Base-by-base conservation (phyloP, 2,797 vertebrate genomes). In the Vipera latastei region DNA sequence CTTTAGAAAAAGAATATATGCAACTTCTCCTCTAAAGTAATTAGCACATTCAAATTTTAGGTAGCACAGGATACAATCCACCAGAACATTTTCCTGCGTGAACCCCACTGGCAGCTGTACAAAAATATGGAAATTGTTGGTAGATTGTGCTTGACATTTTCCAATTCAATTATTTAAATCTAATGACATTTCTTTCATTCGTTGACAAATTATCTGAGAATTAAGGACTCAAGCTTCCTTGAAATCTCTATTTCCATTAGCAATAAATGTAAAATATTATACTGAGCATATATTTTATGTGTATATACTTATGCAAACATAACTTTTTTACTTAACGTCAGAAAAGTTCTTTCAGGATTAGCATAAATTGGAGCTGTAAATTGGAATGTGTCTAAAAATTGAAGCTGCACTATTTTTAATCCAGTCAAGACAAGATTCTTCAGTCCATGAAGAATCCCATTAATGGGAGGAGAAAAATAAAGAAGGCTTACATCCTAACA, bases 361-460 rank as follows among this genome's bases (percentile, higher is more conserved):
- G 93, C 96, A 97, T 97, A 97, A 96, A 97, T 97, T 97, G 96
- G 96, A 96, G 96, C 97, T 97, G 96, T 96, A 97, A 97, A 96
- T 93, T 93, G 94, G 95, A 95, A 95, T 95, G 96, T 95, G 95
- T 95, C 96, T 97, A 97, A 97, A 97, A 96, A 73, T 96, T 96
- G 97, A 96, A 95, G 89, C 95, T 95, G 93, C 87, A 95, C 96
- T 97, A 97, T 97, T 97, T 97, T 96, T 96, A 83, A 94, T 96
- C 94, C 90, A 92, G 48, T 93, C 95, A 97, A 97, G 97, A 94
- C 97, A 94, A 89, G 96, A 95, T 96, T 96, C 18, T 94, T 88
- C 93, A 94, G 91, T 94, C 88, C 93, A 95, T 96, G 51, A 95
- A 96, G 38, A 95, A 95, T 94, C 93, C 3, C 61, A 96, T 95